phyloP scores from a whole-genome alignment of 2,113 vertebrate species.

The Isurus oxyrinchus region DNA sequence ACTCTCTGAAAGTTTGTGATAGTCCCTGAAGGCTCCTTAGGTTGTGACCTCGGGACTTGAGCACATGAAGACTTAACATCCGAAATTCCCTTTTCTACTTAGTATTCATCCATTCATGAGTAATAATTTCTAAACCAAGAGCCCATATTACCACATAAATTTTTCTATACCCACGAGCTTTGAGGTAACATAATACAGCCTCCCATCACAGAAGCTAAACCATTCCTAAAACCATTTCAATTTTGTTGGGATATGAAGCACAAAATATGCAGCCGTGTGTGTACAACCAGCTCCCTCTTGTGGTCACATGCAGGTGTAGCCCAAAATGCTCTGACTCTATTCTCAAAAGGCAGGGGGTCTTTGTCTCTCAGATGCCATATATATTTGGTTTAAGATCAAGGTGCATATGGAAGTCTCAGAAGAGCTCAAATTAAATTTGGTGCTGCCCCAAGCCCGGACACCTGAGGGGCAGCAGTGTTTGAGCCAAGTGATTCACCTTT shows the following conservation, averaged over 20 bases:
- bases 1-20: background rate
- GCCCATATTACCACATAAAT: background rate
- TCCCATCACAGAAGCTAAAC: background rate
- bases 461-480: background rate
- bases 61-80: background rate
- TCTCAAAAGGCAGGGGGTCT: background rate
- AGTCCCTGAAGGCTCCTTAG: background rate
- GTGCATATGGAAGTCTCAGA: background rate
- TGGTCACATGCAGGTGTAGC: background rate
- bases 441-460: background rate
- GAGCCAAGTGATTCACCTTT: background rate
- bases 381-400: background rate
- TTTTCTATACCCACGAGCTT: background rate
- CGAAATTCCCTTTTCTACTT: background rate
- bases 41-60: background rate
- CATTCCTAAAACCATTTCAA: background rate
- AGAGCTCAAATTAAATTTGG: background rate
- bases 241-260: background rate
- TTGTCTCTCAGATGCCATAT: background rate
- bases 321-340: background rate
- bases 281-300: background rate
- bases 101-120: background rate
- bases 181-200: background rate
- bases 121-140: background rate
- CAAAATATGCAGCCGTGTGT: background rate